phyloP scores from a whole-genome alignment of 2,797 vertebrate genomes.

The Prionace glauca region DNA sequence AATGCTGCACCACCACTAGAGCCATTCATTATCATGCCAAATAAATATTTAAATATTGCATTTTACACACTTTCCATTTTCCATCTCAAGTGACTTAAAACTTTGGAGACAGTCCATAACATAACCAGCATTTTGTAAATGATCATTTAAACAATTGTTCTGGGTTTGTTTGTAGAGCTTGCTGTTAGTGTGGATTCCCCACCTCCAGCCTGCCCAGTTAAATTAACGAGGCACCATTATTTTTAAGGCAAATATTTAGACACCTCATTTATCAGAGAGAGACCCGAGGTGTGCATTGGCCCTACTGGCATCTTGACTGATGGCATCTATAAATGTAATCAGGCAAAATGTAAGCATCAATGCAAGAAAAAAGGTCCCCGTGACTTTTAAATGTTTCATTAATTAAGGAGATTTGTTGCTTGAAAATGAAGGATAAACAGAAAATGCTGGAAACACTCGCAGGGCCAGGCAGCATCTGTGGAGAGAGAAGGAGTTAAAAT shows the following conservation, averaged over 20 bases:
- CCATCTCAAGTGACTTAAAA: constrained; percentile 16
- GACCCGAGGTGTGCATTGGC: neutral
- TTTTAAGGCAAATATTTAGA: constrained; percentile 22
- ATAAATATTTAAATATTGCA: constrained; percentile 29
- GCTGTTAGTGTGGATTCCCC: neutral
- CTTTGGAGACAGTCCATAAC: constrained; percentile 23
- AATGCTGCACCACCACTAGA: neutral
- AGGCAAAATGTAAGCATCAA: neutral
- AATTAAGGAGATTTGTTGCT: neutral
- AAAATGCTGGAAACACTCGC: neutral
- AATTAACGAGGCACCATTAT: neutral
- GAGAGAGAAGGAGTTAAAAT: neutral
- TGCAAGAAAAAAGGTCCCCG: neutral
- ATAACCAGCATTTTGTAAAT: constrained; percentile 7
- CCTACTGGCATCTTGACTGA: neutral
- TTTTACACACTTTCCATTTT: constrained; percentile 22
- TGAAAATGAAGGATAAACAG: neutral
- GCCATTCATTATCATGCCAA: constrained; percentile 9
- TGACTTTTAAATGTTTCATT: neutral
- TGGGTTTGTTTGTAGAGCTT: neutral
- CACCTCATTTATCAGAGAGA: constrained; percentile 22
- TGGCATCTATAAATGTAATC: neutral
- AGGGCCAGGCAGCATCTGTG: neutral
- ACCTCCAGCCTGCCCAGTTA: neutral
- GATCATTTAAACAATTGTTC: constrained; percentile 25